A percentile compares a stretch with the other conserved stretches of the same genome.
Conservation (phyloP, 2,797 vertebrate species). For the Ceyx erithaca region DNA sequence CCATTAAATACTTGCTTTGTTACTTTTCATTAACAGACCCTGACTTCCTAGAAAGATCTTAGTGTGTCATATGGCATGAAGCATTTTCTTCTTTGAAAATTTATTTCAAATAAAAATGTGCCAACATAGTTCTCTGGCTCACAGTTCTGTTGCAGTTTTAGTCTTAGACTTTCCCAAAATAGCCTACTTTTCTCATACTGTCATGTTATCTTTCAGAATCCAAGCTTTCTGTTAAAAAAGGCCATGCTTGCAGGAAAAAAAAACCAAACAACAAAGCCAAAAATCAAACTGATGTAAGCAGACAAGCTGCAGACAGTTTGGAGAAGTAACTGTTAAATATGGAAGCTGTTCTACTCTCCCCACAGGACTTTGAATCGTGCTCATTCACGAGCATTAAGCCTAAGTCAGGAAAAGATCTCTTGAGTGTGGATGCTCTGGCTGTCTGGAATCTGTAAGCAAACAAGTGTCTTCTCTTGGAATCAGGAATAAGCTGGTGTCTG, state of each 20-base stretch:
- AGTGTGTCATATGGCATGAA: constrained; percentile 30
- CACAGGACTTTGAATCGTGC: not conserved
- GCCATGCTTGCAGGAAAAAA: not conserved
- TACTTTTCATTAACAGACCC: not conserved
- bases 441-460: not conserved
- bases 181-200: constrained; percentile 44
- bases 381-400: constrained; percentile 8
- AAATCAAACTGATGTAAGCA: constrained; percentile 31
- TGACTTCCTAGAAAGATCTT: constrained; percentile 30
- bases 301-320: constrained; percentile 48
- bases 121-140: constrained; percentile 57
- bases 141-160: constrained; percentile 54
- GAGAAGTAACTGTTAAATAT: constrained; percentile 22
- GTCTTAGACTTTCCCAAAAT: constrained; percentile 18
- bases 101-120: constrained; percentile 22
- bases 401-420: not conserved
- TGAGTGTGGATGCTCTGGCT: not conserved
- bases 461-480: not conserved
- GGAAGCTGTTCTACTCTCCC: not conserved
- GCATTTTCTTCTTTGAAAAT: not conserved
- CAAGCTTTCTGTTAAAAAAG: constrained; percentile 40
- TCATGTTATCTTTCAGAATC: constrained; percentile 50
- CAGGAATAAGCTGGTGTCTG: not conserved
- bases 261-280: too few relatives aligned
- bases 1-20: not conserved